phyloP scores from a whole-genome alignment of 2,113 vertebrate genomes.

The Proterorhinus semilunaris region DNA sequence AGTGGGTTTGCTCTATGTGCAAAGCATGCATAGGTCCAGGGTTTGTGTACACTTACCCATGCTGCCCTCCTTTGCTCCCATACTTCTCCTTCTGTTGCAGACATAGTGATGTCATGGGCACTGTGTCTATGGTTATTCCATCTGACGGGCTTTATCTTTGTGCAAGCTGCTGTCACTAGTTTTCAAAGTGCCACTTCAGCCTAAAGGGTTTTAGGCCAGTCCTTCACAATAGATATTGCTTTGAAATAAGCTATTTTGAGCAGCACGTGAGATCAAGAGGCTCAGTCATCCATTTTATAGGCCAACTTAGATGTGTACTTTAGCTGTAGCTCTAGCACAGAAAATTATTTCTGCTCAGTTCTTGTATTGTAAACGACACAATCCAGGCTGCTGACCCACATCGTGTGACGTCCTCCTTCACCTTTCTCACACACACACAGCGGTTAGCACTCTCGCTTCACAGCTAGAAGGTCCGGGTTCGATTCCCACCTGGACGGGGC shows the following conservation, averaged over 20 bases:
- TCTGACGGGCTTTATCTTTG: conserved; percentile 81
- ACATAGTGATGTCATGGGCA: conserved; percentile 74
- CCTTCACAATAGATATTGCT: conserved; percentile 58
- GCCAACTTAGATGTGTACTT: conserved; percentile 38
- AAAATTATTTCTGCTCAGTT: conserved; percentile 57
- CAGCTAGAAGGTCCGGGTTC: too few relatives aligned
- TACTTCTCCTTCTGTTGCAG: conserved; percentile 46
- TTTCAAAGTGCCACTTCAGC: conserved; percentile 44
- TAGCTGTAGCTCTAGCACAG: conserved; percentile 21
- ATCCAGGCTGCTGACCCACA: conserved; percentile 52
- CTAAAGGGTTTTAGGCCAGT: conserved; percentile 48
- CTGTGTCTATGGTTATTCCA: conserved; percentile 66
- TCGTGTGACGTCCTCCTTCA: conserved; percentile 45
- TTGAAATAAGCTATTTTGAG: conserved; percentile 75
- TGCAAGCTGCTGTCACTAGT: conserved; percentile 63
- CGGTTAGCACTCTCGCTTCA: too few relatives aligned
- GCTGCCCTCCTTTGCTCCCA: conserved; percentile 46
- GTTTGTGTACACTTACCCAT: conserved; percentile 64
- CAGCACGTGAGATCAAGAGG: conserved; percentile 55
- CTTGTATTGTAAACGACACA: conserved; percentile 44
- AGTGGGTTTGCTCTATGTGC: conserved; percentile 65
- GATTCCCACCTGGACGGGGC: too few relatives aligned
- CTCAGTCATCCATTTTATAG: conserved; percentile 45
- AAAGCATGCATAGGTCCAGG: conserved; percentile 60
- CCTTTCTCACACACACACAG: conserved; percentile 21